Evolutionary conservation across 2,888 invertebrate species (phyloP), one percentile per base, ranked within the genome.

Genomic region (Cheilosia grossa): DNA sequence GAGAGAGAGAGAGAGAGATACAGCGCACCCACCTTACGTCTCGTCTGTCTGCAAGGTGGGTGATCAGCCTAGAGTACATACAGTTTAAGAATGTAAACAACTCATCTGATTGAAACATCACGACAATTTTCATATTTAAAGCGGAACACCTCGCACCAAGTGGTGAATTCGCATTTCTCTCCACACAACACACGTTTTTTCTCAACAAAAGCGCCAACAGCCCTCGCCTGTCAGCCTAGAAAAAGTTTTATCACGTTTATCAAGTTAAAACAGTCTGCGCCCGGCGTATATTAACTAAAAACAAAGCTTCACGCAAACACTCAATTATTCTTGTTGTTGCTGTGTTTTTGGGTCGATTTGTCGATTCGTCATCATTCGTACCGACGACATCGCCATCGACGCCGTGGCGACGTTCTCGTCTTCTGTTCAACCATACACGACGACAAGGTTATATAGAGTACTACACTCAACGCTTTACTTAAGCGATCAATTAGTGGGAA

Each of bases 401-500:
- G 49, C 56, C 79, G 61, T 40, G 33, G 51, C 27, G 21, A 47
- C 54, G 37, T 58, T 63, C 30, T 73, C 61, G 79, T 78, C 59
- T 66, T 61, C 51, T 30, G 30, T 9, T 6, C 24, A 2, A 27
- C 53, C 10, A 10, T 10, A 37, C 37, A n/a, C 56, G 51, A 66
- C 63, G 37, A 19, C 53, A 54, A 17, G 78, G 63, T 51, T 82
- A 78, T 82, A 78, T 66, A 82, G 78, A 78, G 72, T 78, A 78
- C 67, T 13, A 37, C 37, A 37, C 37, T 74, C 78, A 13, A 37
- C 37, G 44, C 27, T 74, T 54, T 74, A 82, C 77, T 83, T 83
- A 79, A 82, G 42, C 67, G 73, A 83, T 74, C 79, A 83, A 83
- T 83, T 79, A 83, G 83, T 83, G 53, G 56, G 40, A 74, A 73